Base-by-base conservation (phyloP, 2,888 invertebrate species). In the Ryuthela nishihirai region DNA sequence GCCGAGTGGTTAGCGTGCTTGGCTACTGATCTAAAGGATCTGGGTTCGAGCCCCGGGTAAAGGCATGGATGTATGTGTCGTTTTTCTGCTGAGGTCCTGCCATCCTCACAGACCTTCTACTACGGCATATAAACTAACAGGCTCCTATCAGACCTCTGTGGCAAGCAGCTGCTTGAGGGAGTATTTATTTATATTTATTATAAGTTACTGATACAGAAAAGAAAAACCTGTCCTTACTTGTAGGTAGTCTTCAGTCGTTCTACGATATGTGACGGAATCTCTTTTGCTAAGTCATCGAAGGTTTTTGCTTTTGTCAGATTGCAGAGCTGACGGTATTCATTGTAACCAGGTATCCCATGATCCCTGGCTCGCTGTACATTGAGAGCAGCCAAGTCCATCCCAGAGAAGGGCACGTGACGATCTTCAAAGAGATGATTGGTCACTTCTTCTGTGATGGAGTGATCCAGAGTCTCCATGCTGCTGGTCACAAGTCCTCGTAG, bases 341-440 rank as follows among this genome's bases (percentile, higher is more conserved):
- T 93, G 73, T 93, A 93, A 0, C 88, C 85, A 0, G 87, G 87
- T 36, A 93, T 77, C 0, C 91, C 93, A 67, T 93, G 92, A 73
- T 93, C 92, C 69, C 92, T 82, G n/a, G 1, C 82, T 71, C 74
- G 64, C 47, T 66, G 46, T 7, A 63, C 17, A 70, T 95, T 95
- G 20, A 95, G 77, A 0, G 94, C 87, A 17, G 93, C 84, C 47
- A 95, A 78, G 76, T 95, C 95, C 55, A 95, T 79, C 9, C 95
- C 95, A 0, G 93, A 93, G 76, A 92, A 92, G 0, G 92, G 92
- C 64, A 89, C 85, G 63, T 84, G 84, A 17, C 85, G 81, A 70
- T 92, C 88, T 74, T 95, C 94, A 73, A 95, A 97, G 49, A 95
- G 77, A 75, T 95, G 95, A 75, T 95, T 93, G 7, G 92, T 91